Percentiles rank a stretch among this genome's conserved stretches.
Conservation (phyloP, 2,113 vertebrate species). For the Ceyx melanurus region DNA sequence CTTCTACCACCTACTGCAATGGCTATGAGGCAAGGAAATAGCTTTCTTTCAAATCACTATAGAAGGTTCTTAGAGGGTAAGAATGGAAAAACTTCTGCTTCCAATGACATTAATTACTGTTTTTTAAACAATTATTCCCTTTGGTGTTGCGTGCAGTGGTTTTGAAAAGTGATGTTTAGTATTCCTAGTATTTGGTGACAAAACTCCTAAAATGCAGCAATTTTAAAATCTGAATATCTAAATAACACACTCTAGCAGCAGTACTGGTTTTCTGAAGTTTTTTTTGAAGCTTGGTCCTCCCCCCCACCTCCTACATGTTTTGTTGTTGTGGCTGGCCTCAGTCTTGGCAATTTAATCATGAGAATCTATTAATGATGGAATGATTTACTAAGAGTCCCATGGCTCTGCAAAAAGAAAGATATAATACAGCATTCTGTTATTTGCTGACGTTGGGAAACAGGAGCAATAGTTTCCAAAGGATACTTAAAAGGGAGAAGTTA, state of each 20-base stretch:
- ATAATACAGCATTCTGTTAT: not conserved
- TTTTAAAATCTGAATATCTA: not conserved
- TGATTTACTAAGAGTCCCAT: not conserved
- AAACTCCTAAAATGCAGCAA: not conserved
- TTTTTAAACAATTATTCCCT: not conserved
- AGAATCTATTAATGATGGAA: constrained; percentile 19
- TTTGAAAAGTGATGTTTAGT: not conserved
- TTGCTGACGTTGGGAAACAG: not conserved
- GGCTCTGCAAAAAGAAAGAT: not conserved
- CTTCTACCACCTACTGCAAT: not conserved
- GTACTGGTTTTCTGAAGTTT: not conserved
- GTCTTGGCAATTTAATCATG: not conserved
- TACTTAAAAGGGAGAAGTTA: not conserved
- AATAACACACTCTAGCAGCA: not conserved
- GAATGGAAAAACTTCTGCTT: not conserved
- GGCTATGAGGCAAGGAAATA: not conserved
- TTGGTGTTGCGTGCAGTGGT: not conserved
- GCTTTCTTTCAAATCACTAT: not conserved
- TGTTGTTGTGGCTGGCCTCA: not conserved
- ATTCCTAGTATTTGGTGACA: not conserved
- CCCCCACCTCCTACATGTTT: not conserved
- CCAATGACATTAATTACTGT: not conserved
- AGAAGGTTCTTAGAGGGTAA: constrained; percentile 5
- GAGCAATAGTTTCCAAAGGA: constrained; percentile 14
- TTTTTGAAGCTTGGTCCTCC: not conserved